Evolutionary conservation across 2,888 invertebrate species (phyloP), one percentile per base, ranked within the genome.

Genomic region (Eretmocerus hayati): DNA sequence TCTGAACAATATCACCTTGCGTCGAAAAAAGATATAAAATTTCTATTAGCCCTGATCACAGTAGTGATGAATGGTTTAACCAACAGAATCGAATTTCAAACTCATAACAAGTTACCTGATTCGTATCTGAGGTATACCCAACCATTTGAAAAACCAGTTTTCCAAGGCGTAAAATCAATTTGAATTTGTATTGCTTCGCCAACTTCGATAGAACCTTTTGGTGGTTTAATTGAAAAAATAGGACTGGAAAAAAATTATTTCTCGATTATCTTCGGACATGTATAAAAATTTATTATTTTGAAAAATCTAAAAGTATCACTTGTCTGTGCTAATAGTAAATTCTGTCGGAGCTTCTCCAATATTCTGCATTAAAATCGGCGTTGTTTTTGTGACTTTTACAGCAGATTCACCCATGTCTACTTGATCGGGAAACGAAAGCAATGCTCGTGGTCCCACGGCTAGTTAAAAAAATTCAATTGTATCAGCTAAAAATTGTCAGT

Each of bases 381-480:
- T 75, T 35, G 72, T 68, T 4, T 73, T 72, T 5, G 66, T 42
- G 38, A 79, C 71, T 59, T 79, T 78, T 2, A 81, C 75, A 1
- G 77, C 74, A n/a, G 76, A 74, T 16, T 67, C 62, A 9, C 75
- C 74, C 52, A 81, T 63, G 32, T 67, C 64, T 20, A 83, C 72
- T 15, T 66, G 60, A 66, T 83, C 82, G 1, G 81, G 81, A 53
- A 82, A 75, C 59, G 80, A 77, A 5, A 82, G 64, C 13, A 81
- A 61, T 2, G 80, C 76, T 53, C 81, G 64, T 2, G 79, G 74
- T 20, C 79, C 78, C 36, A 81, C 69, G 5, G 76, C 80, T 73
- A 49, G 15, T 23, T 20, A 16, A 19, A 36, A 42, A 20, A 15
- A 16, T 19, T 44, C 21, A n/a, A 22, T 19, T 32, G 32, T 16